Percentiles rank a stretch among this genome's conserved stretches.
Conservation (phyloP, 1,140 invertebrate species). For the Drosophila sp. region DNA sequence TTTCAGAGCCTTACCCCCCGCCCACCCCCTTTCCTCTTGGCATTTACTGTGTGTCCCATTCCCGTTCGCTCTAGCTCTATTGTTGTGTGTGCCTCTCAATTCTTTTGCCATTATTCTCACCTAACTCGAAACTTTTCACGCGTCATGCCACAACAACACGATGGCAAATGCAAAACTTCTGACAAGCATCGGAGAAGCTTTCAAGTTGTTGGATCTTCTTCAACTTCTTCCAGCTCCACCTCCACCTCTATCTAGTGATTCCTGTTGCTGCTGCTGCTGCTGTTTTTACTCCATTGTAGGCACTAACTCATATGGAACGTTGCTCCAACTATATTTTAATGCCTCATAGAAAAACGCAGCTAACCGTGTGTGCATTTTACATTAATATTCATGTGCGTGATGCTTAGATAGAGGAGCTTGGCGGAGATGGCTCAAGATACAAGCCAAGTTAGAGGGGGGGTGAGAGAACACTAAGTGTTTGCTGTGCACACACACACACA, state of each 20-base stretch:
- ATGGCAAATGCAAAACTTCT: conserved; percentile 63
- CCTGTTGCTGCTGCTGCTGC: conserved; percentile 8
- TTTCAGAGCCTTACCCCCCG: neutral
- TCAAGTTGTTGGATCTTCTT: conserved; percentile 1
- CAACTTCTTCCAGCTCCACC: conserved; percentile 13
- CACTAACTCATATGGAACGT: conserved; percentile 75
- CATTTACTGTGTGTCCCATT: neutral
- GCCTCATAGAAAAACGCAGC: conserved; percentile 74
- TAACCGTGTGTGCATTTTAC: conserved; percentile 78
- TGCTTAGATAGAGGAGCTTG: conserved; percentile 34
- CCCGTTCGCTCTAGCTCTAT: conserved; percentile 27
- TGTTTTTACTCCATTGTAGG: conserved; percentile 52
- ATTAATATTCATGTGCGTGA: conserved; percentile 75
- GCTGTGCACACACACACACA: conserved; percentile 52
- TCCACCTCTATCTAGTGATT: conserved; percentile 10
- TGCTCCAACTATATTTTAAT: conserved; percentile 79
- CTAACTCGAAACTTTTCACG: conserved; percentile 69
- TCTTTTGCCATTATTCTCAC: conserved; percentile 56
- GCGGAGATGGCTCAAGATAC: neutral
- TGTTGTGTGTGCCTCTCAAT: conserved; percentile 35
- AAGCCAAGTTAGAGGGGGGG: neutral
- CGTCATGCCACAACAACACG: conserved; percentile 59
- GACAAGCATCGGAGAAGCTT: conserved; percentile 51
- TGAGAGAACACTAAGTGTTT: conserved; percentile 43
- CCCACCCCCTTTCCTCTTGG: neutral